A percentile compares a stretch with the other conserved stretches of the same genome.
phyloP scores from a whole-genome alignment of 2,888 invertebrate species.

The Trissolcus japonicus region DNA sequence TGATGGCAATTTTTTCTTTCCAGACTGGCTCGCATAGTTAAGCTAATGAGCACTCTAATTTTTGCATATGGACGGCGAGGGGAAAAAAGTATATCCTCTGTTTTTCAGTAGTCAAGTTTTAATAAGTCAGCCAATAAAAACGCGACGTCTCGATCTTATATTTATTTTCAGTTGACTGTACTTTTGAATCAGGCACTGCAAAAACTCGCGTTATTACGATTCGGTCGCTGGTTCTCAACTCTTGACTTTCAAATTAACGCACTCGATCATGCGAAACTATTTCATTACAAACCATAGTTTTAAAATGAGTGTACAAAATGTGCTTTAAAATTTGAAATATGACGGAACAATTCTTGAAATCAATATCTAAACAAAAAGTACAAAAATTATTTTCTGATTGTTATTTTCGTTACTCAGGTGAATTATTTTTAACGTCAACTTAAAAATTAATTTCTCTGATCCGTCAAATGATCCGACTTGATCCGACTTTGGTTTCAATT shows the following conservation, averaged over 20 bases:
- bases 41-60: too few relatives aligned
- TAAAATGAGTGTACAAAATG: background rate
- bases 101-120: constrained; percentile 32
- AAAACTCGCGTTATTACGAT: background rate
- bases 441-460: too few relatives aligned
- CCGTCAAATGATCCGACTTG: too few relatives aligned
- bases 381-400: too few relatives aligned
- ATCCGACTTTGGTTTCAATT: background rate
- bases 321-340: background rate
- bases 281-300: background rate
- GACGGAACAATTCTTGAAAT: background rate
- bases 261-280: background rate
- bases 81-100: constrained; percentile 3
- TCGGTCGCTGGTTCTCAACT: background rate
- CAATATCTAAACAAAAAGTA: too few relatives aligned
- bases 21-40: too few relatives aligned
- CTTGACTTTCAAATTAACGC: background rate
- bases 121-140: constrained; percentile 34
- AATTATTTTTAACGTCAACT: too few relatives aligned
- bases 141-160: too few relatives aligned
- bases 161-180: background rate
- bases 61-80: too few relatives aligned
- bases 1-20: too few relatives aligned
- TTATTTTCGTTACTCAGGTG: too few relatives aligned
- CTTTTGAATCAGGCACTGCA: background rate